Conservation (phyloP, 1,140 invertebrate genomes). For the Piezodorus guildinii region DNA sequence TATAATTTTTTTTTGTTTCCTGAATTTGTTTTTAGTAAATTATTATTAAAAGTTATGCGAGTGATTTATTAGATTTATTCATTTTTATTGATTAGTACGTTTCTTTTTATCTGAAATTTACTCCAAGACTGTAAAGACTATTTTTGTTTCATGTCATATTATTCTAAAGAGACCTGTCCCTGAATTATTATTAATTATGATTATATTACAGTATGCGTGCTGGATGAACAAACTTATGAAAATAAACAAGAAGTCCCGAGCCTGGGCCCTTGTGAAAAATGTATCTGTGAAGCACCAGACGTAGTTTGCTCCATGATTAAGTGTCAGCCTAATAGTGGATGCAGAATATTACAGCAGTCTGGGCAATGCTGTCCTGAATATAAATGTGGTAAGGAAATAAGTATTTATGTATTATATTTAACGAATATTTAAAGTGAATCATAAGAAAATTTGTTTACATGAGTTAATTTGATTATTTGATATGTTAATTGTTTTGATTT, state of each 20-base stretch:
- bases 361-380: slow-evolving; percentile 67
- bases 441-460: background rate
- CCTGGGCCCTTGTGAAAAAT: slow-evolving; percentile 30
- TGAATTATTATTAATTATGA: background rate
- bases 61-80: no score
- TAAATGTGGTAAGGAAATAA: slow-evolving; percentile 51
- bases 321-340: slow-evolving; percentile 41
- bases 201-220: slow-evolving; percentile 16
- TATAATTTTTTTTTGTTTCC: no score
- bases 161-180: no score
- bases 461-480: background rate
- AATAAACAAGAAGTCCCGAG: slow-evolving; percentile 22
- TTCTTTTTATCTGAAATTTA: no score
- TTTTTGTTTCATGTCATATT: no score
- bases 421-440: no score
- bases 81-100: no score
- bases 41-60: no score
- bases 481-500: background rate
- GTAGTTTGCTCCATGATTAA: slow-evolving; percentile 29
- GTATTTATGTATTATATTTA: background rate
- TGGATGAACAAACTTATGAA: slow-evolving; percentile 19
- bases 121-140: no score
- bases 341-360: slow-evolving; percentile 55
- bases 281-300: slow-evolving; percentile 28
- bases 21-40: no score